A percentile compares a stretch with the other conserved stretches of the same genome.
Conservation (phyloP, 1,140 invertebrate species). For the Saccostrea cuccullata region DNA sequence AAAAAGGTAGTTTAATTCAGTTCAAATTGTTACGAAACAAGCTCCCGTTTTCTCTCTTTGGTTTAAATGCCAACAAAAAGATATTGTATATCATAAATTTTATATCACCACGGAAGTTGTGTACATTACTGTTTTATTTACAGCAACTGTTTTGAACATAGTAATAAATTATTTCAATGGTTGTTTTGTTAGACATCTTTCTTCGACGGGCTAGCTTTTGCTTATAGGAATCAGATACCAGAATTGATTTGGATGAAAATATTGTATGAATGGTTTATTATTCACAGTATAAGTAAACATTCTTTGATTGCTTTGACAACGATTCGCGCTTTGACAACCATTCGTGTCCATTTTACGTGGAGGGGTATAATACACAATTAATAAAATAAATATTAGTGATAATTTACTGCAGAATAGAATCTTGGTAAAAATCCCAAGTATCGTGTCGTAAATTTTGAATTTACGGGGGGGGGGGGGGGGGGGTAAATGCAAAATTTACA, state of each 20-base stretch:
- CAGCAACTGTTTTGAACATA: neutral
- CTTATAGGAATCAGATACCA: neutral
- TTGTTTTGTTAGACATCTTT: neutral
- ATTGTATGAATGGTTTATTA: neutral
- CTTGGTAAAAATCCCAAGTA: no score
- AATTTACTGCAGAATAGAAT: no score
- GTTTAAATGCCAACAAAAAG: neutral
- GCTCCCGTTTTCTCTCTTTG: neutral
- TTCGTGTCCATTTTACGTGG: no score
- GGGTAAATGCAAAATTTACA: no score
- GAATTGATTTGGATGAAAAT: neutral
- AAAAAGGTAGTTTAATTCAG: neutral
- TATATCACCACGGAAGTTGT: neutral
- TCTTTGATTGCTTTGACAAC: no score
- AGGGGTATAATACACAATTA: no score
- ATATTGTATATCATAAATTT: slow-evolving; percentile 9
- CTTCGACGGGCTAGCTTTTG: neutral
- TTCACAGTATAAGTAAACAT: neutral
- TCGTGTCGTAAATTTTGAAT: no score
- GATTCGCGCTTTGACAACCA: no score
- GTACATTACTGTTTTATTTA: neutral
- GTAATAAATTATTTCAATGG: neutral
- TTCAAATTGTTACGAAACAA: neutral
- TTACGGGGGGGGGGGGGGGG: no score
- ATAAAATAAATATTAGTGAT: no score